These are phyloP conservation scores for Arenicola marina DNA, from an alignment of 2,888 invertebrate genomes.

Conservation along the genomic window DNA sequence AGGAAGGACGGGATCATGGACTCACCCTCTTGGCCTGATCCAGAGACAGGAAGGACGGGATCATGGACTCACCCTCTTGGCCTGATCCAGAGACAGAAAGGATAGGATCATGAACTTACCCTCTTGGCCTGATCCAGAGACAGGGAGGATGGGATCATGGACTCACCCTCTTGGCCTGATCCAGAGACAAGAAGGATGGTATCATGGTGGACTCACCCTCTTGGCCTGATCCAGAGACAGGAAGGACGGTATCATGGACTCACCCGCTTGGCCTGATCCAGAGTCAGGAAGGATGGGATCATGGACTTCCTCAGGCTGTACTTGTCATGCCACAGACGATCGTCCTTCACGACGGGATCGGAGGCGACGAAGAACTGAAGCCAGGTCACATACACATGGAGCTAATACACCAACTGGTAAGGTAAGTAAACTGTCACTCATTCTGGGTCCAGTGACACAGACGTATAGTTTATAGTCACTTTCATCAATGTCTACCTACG, in stretches of 20 bases:
- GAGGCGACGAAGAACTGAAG: conserved; percentile 88
- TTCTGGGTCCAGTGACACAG: too few relatives aligned
- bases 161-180: conserved; percentile 76
- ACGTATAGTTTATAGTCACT: too few relatives aligned
- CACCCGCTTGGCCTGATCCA: conserved; percentile 79
- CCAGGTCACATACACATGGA: too few relatives aligned
- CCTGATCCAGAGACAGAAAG: too few relatives aligned
- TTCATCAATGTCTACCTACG: too few relatives aligned
- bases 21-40: too few relatives aligned
- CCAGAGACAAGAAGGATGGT: conserved; percentile 84
- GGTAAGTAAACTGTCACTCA: too few relatives aligned
- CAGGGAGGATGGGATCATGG: conserved; percentile 92
- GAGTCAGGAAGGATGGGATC: conserved; percentile 88
- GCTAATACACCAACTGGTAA: too few relatives aligned
- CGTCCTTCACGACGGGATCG: conserved; percentile 79
- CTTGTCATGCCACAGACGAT: conserved; percentile 93
- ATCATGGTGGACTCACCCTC: conserved; percentile 78
- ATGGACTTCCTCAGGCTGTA: conserved; percentile 86
- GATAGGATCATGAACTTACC: too few relatives aligned
- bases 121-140: conserved; percentile 80
- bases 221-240: conserved; percentile 82
- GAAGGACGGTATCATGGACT: conserved; percentile 86
- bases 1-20: too few relatives aligned
- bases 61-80: too few relatives aligned
- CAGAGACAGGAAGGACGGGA: too few relatives aligned